Evolutionary conservation across 1,140 invertebrate genomes (phyloP).

Genomic region (Atopsyche davidsoni): DNA sequence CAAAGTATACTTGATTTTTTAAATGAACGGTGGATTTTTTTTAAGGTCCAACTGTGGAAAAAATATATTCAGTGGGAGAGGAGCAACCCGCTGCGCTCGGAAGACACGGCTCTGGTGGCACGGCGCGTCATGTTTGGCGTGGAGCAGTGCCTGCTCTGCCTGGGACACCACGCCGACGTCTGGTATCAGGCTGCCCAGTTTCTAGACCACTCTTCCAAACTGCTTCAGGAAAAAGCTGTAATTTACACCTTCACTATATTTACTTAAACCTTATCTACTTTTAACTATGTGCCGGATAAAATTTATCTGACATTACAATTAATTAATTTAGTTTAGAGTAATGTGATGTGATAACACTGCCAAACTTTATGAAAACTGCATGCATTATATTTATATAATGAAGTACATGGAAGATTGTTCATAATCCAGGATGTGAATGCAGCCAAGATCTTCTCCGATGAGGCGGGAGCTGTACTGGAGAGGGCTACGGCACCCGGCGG

Average conservation of each 20-base stretch:
- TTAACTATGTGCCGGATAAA: no score
- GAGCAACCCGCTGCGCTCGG: conserved; percentile 89
- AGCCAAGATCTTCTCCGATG: conserved; percentile 86
- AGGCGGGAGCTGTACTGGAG: conserved; percentile 91
- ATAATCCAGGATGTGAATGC: conserved; percentile 84
- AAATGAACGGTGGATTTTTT: not conserved
- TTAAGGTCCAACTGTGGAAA: conserved; percentile 96
- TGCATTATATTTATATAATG: not conserved
- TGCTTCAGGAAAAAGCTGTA: conserved; percentile 90
- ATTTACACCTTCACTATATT: conserved; percentile 40
- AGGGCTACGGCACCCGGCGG: conserved; percentile 83
- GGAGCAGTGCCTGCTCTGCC: conserved; percentile 92
- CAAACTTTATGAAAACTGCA: no score
- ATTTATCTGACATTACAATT: no score
- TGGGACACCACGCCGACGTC: conserved; percentile 96
- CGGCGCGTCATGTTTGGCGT: conserved; percentile 97
- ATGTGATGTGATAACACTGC: no score
- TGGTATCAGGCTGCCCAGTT: conserved; percentile 98
- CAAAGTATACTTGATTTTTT: not conserved
- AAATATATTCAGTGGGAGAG: conserved; percentile 98
- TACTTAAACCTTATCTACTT: no score
- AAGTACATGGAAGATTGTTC: conserved; percentile 4
- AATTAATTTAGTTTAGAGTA: no score
- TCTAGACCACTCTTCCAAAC: conserved; percentile 87
- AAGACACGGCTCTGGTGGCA: conserved; percentile 90